These are phyloP conservation scores for Bostrychus sinensis DNA, from an alignment of 2,113 vertebrate genomes.

Conservation along the genomic window DNA sequence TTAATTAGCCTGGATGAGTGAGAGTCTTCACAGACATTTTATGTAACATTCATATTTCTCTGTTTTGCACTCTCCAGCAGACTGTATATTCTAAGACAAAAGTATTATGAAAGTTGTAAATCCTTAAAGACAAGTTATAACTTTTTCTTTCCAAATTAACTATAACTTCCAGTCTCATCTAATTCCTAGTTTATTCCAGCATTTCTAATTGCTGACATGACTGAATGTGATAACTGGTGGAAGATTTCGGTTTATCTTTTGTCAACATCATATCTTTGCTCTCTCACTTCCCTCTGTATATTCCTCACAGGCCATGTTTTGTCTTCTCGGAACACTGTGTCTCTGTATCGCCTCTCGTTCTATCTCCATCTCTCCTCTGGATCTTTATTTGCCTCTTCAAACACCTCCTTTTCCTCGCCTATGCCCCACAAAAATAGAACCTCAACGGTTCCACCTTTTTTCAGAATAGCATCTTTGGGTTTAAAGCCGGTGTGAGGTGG, in stretches of 20 bases:
- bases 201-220: not conserved
- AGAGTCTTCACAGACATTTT: no score
- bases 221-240: not conserved
- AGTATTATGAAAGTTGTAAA: not conserved
- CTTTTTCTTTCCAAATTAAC: not conserved
- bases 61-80: no score
- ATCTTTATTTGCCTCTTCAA: conserved; percentile 12
- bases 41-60: no score
- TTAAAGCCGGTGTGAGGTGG: conserved; percentile 38
- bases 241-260: not conserved
- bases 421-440: conserved; percentile 34
- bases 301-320: conserved; percentile 18
- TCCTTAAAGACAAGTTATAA: not conserved
- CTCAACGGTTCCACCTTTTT: conserved; percentile 11
- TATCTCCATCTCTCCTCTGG: conserved; percentile 1
- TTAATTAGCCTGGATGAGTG: no score
- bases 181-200: not conserved
- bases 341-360: conserved; percentile 15
- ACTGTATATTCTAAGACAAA: no score
- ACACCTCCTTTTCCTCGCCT: conserved; percentile 15
- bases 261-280: not conserved
- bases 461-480: conserved; percentile 4
- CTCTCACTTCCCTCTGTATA: not conserved
- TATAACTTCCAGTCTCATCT: not conserved
- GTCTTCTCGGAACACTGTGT: conserved; percentile 10